Base-by-base conservation (phyloP, 2,797 vertebrate genomes). In the Capromys pilorides region DNA sequence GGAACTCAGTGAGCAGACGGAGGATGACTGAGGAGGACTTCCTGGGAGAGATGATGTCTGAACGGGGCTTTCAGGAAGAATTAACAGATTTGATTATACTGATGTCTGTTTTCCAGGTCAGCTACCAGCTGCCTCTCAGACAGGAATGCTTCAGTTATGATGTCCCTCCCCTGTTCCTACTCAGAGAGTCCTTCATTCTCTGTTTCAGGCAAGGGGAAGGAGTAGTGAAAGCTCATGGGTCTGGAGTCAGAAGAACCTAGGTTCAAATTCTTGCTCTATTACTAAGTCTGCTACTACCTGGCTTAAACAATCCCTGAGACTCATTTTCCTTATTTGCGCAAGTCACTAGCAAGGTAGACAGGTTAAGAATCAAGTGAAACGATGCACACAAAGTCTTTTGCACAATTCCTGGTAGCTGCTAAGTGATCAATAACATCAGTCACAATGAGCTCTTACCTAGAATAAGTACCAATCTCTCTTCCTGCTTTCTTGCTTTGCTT, bases 311-410 rank as follows among this genome's bases (percentile, higher is more conserved):
- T 81, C 81, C 62, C 64, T 59, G n/a, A 95, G n/a, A 82, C 54
- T 64, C 10, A 62, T 39, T 78, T 75, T 92, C 79, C 36, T 89
- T 83, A 73, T 90, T 64, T 93, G 75, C 49, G 80, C 83, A 71
- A 51, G 59, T 92, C 82, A 93, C 2, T 49, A 90, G 59, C 24
- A 62, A 82, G 33, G 26, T 26, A 14, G 41, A 24, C 24, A 69
- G 4, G 16, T 57, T 36, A 67, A 4, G 6, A 78, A 80, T n/a
- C 31, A 80, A 83, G 64, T 59, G 39, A 82, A 41, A 6, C 24
- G 88, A 89, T 39, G 9, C 1, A 78, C 10, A 28, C 4, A 14
- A 82, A 88, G n/a, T 49, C 22, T 41, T 91, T 9, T 54, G 89
- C 36, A 75, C 80, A 77, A 54, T 45, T 31, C 81, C 75, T 62